Percentiles rank a stretch among this genome's conserved stretches.
Conservation (phyloP, 2,113 vertebrate species). For the Lagopus muta region DNA sequence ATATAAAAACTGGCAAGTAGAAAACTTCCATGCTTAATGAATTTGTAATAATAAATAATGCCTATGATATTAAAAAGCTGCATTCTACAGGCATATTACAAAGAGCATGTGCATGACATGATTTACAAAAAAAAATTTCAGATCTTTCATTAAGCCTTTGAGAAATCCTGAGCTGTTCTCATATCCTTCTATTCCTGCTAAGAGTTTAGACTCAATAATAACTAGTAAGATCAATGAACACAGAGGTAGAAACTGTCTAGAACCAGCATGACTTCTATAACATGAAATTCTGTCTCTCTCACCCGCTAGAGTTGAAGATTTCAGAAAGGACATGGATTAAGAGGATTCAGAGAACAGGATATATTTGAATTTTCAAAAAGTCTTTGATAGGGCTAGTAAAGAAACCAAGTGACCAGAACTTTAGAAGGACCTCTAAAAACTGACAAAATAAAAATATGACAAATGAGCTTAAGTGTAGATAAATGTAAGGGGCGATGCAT, state of each 20-base stretch:
- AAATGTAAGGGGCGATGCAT: background rate
- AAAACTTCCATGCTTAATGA: constrained; percentile 79
- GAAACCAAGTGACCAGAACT: background rate
- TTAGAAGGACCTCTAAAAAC: background rate
- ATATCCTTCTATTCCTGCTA: background rate
- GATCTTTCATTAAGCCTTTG: constrained; percentile 55
- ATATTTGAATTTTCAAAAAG: constrained; percentile 18
- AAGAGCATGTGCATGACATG: constrained; percentile 67
- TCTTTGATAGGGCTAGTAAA: background rate
- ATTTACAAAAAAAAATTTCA: constrained; percentile 71
- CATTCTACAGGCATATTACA: constrained; percentile 67
- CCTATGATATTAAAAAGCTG: constrained; percentile 77
- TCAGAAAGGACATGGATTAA: background rate
- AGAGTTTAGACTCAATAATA: background rate
- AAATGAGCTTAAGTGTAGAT: background rate
- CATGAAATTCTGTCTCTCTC: constrained; percentile 1
- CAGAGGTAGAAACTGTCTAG: background rate
- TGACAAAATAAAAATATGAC: background rate
- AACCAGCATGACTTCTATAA: background rate
- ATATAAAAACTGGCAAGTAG: constrained; percentile 75
- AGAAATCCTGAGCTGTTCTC: background rate
- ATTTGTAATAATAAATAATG: constrained; percentile 83
- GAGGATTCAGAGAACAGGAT: background rate
- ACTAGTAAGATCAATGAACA: background rate
- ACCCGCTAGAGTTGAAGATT: background rate